Conservation (phyloP, 2,888 invertebrate genomes). For the Pogonocherus hispidulus region DNA sequence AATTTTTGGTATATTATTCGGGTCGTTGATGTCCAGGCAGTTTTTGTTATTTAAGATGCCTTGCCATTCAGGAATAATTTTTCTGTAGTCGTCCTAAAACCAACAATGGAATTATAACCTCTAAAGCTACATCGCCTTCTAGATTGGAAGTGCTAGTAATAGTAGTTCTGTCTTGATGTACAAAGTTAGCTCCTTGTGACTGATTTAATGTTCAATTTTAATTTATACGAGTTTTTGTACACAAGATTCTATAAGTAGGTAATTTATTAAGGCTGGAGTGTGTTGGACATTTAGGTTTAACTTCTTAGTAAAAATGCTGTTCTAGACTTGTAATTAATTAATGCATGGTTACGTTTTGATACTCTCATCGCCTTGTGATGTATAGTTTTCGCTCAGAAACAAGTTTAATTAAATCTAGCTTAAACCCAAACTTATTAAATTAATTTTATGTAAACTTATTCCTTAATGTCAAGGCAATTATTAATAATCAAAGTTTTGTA, state of each 20-base stretch:
- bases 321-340: not conserved
- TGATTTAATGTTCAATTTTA: no score
- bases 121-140: no score
- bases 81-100: constrained; percentile 47
- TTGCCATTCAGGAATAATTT: constrained; percentile 57
- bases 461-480: not conserved
- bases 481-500: not conserved
- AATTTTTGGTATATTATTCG: constrained; percentile 55
- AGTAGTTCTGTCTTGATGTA: no score
- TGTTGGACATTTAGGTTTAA: not conserved
- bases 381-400: not conserved
- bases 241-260: not conserved
- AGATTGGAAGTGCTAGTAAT: no score
- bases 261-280: no score
- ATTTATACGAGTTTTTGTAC: no score
- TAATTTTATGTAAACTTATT: not conserved
- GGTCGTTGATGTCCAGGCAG: constrained; percentile 64
- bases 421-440: not conserved
- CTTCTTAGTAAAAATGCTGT: not conserved
- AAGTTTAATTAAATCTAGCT: not conserved
- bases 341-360: not conserved
- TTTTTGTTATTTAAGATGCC: constrained; percentile 61
- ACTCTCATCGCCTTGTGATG: not conserved
- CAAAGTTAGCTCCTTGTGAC: no score
- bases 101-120: constrained; percentile 9